Base-by-base conservation (phyloP, 1,140 invertebrate genomes). In the Thalassaphorura encarpata region DNA sequence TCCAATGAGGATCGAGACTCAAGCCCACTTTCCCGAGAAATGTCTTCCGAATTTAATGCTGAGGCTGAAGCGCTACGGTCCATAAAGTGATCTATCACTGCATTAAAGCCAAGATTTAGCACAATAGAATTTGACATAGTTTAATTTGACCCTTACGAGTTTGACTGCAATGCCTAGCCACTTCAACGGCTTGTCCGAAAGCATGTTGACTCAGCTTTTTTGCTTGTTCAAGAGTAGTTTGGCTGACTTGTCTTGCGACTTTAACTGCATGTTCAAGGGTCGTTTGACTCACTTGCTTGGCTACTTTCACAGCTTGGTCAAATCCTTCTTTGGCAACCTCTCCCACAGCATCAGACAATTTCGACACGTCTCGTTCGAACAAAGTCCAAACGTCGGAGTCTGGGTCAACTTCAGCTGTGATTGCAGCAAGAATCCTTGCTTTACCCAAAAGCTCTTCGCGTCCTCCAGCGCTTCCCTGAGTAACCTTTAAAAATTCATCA, bases 361-460 rank as follows among this genome's bases (percentile, higher is more conserved):
- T 58, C 51, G 11, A 21, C 33, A n/a, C n/a, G n/a, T n/a, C n/a
- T n/a, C n/a, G n/a, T 58, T 58, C 56, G 18, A 53, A 53, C 24
- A 39, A 18, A 8, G 29, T 13, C 56, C 56, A 58, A 16, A 19
- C 51, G 19, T 27, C 21, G 6, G 56, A 47, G 16, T 52, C 31
- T 1, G 31, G 19, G 3, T 58, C 46, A 2, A 52, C 29, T 36
- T 58, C 56, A 2, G 51, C 40, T 15, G 23, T 15, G n/a, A 47
- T 41, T 28, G 50, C 26, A 2, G 43, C 50, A 19, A 58, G 18
- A n/a, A 26, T 41, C 18, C 56, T 8, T 6, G 45, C 27, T 19
- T 52, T 43, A 1, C 28, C 18, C 21, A 53, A 0, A 2, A 53
- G 21, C 11, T 15, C 21, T 8, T 58, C 26, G 8, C 8, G 2